Percentiles rank a stretch among this genome's conserved stretches.
Conservation (phyloP, 2,113 vertebrate species). For the Cyanoramphus novaezelandiae region DNA sequence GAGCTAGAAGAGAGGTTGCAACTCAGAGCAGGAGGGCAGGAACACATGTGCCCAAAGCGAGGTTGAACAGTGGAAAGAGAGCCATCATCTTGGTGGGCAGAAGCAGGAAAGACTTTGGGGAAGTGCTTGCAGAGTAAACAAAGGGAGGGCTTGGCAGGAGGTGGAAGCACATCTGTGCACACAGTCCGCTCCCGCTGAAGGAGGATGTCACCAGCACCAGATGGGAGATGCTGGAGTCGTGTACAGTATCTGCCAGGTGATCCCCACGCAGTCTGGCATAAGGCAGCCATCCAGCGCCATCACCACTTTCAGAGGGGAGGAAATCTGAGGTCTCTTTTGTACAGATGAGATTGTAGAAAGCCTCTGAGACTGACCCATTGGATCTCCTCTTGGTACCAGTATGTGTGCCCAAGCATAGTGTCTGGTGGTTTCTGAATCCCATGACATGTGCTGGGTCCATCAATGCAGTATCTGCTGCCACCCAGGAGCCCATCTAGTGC, state of each 20-base stretch:
- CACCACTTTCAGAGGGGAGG: not conserved
- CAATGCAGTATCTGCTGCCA: not conserved
- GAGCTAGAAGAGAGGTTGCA: not conserved
- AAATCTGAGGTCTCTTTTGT: not conserved
- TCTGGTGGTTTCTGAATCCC: not conserved
- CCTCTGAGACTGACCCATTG: not conserved
- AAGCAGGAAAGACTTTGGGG: slow-evolving; percentile 66
- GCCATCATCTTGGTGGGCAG: slow-evolving; percentile 36
- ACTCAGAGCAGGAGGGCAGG: not conserved
- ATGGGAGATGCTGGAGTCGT: not conserved
- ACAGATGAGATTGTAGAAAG: not conserved
- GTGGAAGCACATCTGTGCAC: slow-evolving; percentile 10
- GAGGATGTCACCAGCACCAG: slow-evolving; percentile 3
- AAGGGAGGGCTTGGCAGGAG: slow-evolving; percentile 40
- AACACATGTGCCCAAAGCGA: not conserved
- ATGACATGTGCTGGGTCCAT: not conserved
- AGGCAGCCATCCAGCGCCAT: not conserved
- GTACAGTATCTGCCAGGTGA: not conserved
- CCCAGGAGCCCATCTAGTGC: not conserved
- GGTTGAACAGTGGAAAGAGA: not conserved
- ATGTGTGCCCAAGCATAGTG: not conserved
- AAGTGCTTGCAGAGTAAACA: slow-evolving; percentile 72
- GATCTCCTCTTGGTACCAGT: not conserved
- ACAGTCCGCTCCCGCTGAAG: not conserved
- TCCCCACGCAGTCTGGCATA: not conserved